Conservation (phyloP, 2,797 vertebrate genomes). For the Sternotherus odoratus region DNA sequence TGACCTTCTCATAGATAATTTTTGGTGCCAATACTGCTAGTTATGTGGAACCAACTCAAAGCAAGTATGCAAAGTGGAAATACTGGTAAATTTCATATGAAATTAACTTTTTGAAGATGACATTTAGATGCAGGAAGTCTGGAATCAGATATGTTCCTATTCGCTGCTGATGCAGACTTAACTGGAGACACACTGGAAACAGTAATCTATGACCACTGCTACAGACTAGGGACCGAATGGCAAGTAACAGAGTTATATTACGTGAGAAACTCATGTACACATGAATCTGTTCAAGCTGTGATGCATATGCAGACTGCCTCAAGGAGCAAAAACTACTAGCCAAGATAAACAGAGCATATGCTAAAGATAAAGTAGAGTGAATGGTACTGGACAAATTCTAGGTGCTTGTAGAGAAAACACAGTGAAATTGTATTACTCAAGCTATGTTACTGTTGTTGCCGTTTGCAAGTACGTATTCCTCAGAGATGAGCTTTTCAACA, state of each 20-base stretch:
- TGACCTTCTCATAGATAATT: background rate
- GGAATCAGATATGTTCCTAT: background rate
- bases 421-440: background rate
- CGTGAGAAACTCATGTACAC: background rate
- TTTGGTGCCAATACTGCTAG: background rate
- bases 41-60: background rate
- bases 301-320: background rate
- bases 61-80: background rate
- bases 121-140: background rate
- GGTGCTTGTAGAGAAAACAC: background rate
- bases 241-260: background rate
- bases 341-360: background rate
- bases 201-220: background rate
- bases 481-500: background rate
- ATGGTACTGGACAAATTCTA: background rate
- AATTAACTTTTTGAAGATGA: background rate
- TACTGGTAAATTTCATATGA: background rate
- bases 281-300: background rate
- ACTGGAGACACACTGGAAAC: background rate
- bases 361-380: background rate
- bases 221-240: too few species aligned
- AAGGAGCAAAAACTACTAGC: background rate
- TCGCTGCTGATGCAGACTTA: background rate
- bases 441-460: background rate
- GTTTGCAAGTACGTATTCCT: background rate